Percentiles rank a stretch among this genome's conserved stretches.
phyloP scores from a whole-genome alignment of 2,888 invertebrate genomes.

The Epistrophella euchroma region DNA sequence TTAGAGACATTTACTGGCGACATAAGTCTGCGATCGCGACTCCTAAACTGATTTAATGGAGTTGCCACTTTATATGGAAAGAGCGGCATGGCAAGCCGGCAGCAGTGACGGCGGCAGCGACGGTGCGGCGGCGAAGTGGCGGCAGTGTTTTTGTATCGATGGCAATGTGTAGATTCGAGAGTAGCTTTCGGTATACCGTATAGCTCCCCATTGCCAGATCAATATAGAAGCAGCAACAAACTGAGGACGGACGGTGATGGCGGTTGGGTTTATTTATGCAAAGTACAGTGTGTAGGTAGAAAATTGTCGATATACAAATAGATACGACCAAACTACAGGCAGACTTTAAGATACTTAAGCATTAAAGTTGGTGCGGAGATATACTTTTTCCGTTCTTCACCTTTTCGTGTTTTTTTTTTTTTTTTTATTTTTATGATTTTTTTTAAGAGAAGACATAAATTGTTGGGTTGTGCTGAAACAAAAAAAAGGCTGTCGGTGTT shows the following conservation, averaged over 20 bases:
- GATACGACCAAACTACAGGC: conserved; percentile 34
- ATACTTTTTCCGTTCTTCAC: conserved; percentile 29
- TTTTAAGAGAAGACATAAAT: conserved; percentile 51
- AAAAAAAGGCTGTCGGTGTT: conserved; percentile 44
- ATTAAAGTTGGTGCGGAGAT: conserved; percentile 47
- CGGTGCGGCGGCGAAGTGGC: conserved; percentile 20
- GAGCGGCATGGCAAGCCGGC: conserved; percentile 14
- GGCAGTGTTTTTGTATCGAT: conserved; percentile 39
- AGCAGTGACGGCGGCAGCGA: not conserved
- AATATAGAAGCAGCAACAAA: conserved; percentile 31
- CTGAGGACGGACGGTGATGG: conserved; percentile 17
- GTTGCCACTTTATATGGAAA: conserved; percentile 67
- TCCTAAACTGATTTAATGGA: conserved; percentile 75
- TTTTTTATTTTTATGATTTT: conserved; percentile 30
- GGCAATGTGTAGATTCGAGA: conserved; percentile 40
- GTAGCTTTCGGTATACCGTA: conserved; percentile 6
- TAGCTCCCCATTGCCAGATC: conserved; percentile 56
- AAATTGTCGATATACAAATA: conserved; percentile 62
- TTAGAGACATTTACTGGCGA: conserved; percentile 78
- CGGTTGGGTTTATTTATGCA: conserved; percentile 67
- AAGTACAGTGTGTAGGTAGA: conserved; percentile 64
- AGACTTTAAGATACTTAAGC: conserved; percentile 46
- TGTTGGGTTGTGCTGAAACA: conserved; percentile 63
- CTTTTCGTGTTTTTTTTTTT: conserved; percentile 27
- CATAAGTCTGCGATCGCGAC: conserved; percentile 81